Base-by-base conservation (phyloP, 2,888 invertebrate species). In the Acanthopleura granulata region DNA sequence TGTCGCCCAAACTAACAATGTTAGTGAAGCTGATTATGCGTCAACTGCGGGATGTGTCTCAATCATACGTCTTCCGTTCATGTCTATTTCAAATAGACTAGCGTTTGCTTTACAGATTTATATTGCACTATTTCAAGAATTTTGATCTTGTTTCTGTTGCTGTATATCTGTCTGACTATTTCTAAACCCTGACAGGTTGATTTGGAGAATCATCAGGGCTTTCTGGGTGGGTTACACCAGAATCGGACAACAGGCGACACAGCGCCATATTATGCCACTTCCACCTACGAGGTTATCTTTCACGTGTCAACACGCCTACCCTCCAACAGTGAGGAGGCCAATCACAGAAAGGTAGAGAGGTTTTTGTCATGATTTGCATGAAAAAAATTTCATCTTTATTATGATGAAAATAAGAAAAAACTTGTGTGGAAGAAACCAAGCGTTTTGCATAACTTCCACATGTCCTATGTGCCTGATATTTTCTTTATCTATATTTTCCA, bases 301-400 rank as follows among this genome's bases (percentile, higher is more conserved):
- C 99, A 99, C 91, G 99, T 99, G 72, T 96, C 98, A 74, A 99
- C 99, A 3, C 93, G 98, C 84, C 97, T 99, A 96, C 97, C 97
- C 14, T 95, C 96, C 0, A 95, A 95, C 86, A 94, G 94, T 72
- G 85, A 87, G 72, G 90, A 90, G 80, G 85, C 89, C 80, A 79
- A 84, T 84, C 84, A 91, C 80, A 85, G 85, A 78, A 89, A 89
- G 86, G 89, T 88, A 70, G 51, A 66, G 40, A 40, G 40, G 40
- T 40, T 40, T n/a, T n/a, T n/a, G n/a, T n/a, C 4, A n/a, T 40
- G 49, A 3, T 66, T 22, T 66, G 40, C 40, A 40, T 40, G 9
- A 40, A 40, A 6, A 9, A 40, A 40, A 3, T 40, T 40, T n/a
- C n/a, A 40, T 40, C 3, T 40, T 40, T 3, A 40, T 40, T 3